A percentile compares a stretch with the other conserved stretches of the same genome.
These are phyloP conservation scores for Montipora foliosa DNA, from an alignment of 64 coral and sea anemone species.

Conservation along the genomic window DNA sequence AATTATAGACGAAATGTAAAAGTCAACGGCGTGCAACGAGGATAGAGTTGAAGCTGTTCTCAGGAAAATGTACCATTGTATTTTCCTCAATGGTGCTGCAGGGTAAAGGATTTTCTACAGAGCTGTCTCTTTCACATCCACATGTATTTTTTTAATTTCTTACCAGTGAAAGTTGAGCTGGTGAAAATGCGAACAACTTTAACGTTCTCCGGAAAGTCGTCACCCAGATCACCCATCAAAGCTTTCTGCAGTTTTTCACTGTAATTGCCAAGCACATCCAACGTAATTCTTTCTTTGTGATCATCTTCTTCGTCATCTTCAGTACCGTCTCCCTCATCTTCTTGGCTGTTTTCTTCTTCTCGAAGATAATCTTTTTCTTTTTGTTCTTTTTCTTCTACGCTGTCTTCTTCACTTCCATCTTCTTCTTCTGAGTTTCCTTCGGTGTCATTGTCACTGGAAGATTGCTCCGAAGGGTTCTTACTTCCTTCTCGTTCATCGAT, in stretches of 20 bases:
- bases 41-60: no score
- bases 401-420: background rate
- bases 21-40: background rate
- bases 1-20: background rate
- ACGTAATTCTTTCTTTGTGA: background rate
- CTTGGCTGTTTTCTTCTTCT: background rate
- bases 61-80: no score
- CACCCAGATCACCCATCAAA: slow-evolving; percentile 65
- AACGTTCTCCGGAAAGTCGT: slow-evolving; percentile 81
- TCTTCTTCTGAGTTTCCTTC: background rate
- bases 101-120: no score
- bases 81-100: no score
- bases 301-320: background rate
- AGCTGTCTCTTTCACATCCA: no score
- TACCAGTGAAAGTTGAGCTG: slow-evolving; percentile 97
- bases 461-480: background rate
- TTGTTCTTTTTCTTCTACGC: background rate
- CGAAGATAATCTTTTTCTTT: background rate
- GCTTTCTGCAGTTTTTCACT: slow-evolving; percentile 49
- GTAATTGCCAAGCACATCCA: background rate
- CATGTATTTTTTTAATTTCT: background rate
- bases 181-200: slow-evolving; percentile 98
- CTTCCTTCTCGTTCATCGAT: background rate
- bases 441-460: background rate
- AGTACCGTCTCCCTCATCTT: background rate